Evolutionary conservation across 2,113 vertebrate species (phyloP), one percentile per base, ranked within the genome.

Genomic region (Lepidothrix coronata): DNA sequence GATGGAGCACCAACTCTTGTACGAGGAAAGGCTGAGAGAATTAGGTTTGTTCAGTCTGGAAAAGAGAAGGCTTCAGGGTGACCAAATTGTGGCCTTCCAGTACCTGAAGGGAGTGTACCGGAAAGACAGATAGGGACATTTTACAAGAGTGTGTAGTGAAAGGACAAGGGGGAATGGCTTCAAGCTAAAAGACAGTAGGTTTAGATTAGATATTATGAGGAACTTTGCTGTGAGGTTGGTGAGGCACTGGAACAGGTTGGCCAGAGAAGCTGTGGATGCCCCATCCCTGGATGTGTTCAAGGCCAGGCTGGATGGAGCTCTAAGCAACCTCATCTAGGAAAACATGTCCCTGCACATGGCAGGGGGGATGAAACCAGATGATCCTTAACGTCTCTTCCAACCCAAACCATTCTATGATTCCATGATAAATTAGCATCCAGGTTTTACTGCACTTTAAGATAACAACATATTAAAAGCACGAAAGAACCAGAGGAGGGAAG

Each of bases 291-390:
- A 54, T 55, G n/a, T 31, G 11, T 27, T 55, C n/a, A 68, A 41
- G 39, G n/a, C 11, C 25, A 63, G 31, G 13, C 25, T 57, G 66
- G 35, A 65, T 27, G 17, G 30, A 41, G 35, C 25, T 41, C 21
- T 35, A 43, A 80, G 35, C 14, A 58, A 51, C 4, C 25, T 58
- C 20, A 5, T 49, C 30, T 7, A 75, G 24, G n/a, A 25, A 31
- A 8, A 80, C 14, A 4, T 23, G 14, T 12, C 14, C 58, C 22
- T 33, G 19, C 1, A 8, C 25, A 37, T 8, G 25, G 25, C 21
- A 72, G 31, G 9, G 33, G 8, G 13, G 20, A 5, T 65, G 58
- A 17, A 63, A 65, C 0, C 0, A 63, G 49, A 49, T 3, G 1
- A 43, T 19, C 35, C 43, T n/a, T 27, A 58, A 35, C 25, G 21